A percentile compares a stretch with the other conserved stretches of the same genome.
Conservation (phyloP, 2,888 invertebrate genomes). For the Coleophora deauratella region DNA sequence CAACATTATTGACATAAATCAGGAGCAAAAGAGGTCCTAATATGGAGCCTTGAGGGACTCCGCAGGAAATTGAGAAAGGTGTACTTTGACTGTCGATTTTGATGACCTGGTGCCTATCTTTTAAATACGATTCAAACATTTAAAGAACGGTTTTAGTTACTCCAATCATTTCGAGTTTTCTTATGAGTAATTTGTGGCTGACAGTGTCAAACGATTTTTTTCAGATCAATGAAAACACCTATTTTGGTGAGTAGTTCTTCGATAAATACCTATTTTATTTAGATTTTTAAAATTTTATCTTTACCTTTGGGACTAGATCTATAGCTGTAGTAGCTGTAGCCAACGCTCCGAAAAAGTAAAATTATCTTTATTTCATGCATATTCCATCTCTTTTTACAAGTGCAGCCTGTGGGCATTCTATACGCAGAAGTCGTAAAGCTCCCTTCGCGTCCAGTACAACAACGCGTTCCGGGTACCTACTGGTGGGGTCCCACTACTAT, state of each 20-base stretch:
- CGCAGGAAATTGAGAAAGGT: background rate
- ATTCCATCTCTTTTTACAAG: no score
- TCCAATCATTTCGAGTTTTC: background rate
- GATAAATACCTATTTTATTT: no score
- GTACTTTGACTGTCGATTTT: background rate
- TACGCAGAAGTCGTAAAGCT: no score
- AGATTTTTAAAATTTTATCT: no score
- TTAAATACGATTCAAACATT: background rate
- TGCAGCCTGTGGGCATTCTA: no score
- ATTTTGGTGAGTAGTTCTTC: background rate
- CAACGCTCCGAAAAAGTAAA: no score
- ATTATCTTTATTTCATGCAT: no score
- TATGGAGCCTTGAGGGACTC: background rate
- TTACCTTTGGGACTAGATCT: slow-evolving; percentile 1
- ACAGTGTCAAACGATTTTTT: background rate
- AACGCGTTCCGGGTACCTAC: no score
- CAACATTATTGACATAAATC: background rate
- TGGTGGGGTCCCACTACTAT: no score
- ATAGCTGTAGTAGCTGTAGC: background rate
- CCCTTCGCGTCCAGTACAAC: no score
- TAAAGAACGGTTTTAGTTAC: background rate
- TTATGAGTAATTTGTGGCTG: background rate
- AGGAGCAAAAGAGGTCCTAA: background rate
- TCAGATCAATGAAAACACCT: background rate
- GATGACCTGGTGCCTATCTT: background rate